Evolutionary conservation across 2,113 vertebrate genomes (phyloP), one percentile per base, ranked within the genome.

Genomic region (Hystrix brachyura): DNA sequence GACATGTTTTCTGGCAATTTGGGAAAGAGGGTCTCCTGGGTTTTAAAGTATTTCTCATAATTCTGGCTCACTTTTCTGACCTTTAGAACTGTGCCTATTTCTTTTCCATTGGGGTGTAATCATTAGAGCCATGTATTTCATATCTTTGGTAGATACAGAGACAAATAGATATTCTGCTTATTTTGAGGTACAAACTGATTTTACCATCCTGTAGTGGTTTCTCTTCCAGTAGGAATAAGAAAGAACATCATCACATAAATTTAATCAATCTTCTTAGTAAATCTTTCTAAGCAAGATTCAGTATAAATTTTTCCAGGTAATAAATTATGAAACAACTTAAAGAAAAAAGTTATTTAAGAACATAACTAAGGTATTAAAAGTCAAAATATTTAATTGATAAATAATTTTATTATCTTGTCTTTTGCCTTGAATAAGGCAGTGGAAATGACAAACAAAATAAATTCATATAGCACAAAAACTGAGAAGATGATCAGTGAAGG

Each of bases 311-410:
- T 72, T 94, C 21, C 62, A 84, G 46, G n/a, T 84, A 83, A 71
- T 89, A 81, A 85, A 85, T n/a, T 43, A 78, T 90, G 43, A 82
- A 81, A 78, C 69, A 92, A 87, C 32, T 13, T 81, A 57, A 93
- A 59, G 55, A 2, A 87, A 60, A 62, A 60, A 18, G 3, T 59
- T 80, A 67, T 79, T 89, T n/a, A 79, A 76, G 32, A 64, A 51
- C 34, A 46, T n/a, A 83, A 69, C 53, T 9, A 43, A 43, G 9
- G 15, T 38, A 53, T 23, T 43, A 34, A 74, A 92, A 89, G 17
- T 78, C 69, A 69, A 67, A 84, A 65, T 80, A 18, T 19, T 43
- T 81, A 55, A 57, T 7, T 38, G 38, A 38, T 38, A 38, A 38
- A 38, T 38, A 38, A 38, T 19, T 57, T 79, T 67, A 38, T 27